These are phyloP conservation scores for Campylomormyrus numenius DNA, from an alignment of 2,113 vertebrate species.

Conservation along the genomic window DNA sequence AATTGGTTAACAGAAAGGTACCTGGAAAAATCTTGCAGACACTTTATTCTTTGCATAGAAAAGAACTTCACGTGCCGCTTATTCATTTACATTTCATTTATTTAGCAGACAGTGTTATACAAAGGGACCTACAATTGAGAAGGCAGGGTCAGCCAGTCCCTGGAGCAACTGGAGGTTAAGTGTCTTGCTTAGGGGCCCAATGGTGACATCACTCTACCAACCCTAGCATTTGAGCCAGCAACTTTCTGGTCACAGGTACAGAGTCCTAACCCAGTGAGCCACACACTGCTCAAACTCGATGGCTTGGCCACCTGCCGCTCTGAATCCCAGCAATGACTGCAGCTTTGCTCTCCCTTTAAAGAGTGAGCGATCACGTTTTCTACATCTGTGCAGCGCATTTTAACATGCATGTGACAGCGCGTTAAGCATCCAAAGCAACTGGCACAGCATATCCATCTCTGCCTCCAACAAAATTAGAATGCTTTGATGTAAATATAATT, in stretches of 20 bases:
- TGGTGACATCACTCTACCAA: not conserved
- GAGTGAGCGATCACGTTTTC: not conserved
- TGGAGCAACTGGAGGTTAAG: not conserved
- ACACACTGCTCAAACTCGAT: not conserved
- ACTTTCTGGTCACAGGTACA: not conserved
- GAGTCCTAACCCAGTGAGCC: not conserved
- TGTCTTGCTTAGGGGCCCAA: not conserved
- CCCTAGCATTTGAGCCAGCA: not conserved
- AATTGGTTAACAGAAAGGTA: not conserved
- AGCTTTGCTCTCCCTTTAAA: not conserved
- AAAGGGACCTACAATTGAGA: not conserved
- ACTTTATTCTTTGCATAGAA: not conserved
- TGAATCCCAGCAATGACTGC: not conserved
- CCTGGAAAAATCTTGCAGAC: not conserved
- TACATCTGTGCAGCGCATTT: not conserved
- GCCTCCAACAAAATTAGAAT: not conserved
- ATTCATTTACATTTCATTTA: not conserved
- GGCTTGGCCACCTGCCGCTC: not conserved
- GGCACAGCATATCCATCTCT: not conserved
- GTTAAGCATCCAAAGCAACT: not conserved
- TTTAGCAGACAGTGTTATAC: not conserved
- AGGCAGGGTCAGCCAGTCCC: not conserved
- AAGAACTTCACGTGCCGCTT: not conserved
- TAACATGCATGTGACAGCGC: not conserved
- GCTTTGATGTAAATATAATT: slow-evolving; percentile 7